phyloP scores from a whole-genome alignment of 2,888 invertebrate species.

The Latrodectus elegans region DNA sequence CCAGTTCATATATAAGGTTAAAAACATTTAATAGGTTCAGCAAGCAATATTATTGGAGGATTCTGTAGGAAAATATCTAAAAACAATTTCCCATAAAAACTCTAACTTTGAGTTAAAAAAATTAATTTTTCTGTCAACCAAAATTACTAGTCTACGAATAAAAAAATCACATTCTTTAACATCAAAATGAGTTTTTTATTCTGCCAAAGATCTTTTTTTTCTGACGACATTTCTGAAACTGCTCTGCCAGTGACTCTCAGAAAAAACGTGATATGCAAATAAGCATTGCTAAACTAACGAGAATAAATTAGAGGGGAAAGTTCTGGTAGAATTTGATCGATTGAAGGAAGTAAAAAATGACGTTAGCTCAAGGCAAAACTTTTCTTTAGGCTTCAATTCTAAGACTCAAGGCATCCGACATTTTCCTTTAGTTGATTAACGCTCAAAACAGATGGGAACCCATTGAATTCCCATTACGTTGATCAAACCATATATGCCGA shows the following conservation, averaged over 20 bases:
- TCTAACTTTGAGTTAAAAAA: background rate
- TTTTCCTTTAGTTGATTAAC: constrained; percentile 33
- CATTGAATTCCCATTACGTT: constrained; percentile 43
- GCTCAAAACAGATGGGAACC: constrained; percentile 44
- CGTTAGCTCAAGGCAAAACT: constrained; percentile 27
- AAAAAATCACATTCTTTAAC: background rate
- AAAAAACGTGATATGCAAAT: constrained; percentile 58
- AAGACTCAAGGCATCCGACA: constrained; percentile 8
- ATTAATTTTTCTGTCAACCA: background rate
- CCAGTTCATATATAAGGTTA: no score
- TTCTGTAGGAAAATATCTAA: background rate
- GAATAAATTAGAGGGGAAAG: constrained; percentile 56
- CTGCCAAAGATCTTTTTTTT: background rate
- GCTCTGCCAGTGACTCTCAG: background rate
- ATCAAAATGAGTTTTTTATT: background rate
- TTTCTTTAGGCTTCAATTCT: constrained; percentile 21
- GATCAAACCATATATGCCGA: background rate
- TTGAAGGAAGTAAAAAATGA: constrained; percentile 29
- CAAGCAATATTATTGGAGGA: no score
- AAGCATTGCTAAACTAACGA: constrained; percentile 39
- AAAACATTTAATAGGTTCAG: no score
- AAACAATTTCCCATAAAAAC: background rate
- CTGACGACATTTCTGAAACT: background rate
- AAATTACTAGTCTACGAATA: no score
- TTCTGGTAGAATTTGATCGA: constrained; percentile 26